Percentiles rank a stretch among this genome's conserved stretches.
These are phyloP conservation scores for Colostygia pectinataria DNA, from an alignment of 2,888 invertebrate species.

Conservation along the genomic window DNA sequence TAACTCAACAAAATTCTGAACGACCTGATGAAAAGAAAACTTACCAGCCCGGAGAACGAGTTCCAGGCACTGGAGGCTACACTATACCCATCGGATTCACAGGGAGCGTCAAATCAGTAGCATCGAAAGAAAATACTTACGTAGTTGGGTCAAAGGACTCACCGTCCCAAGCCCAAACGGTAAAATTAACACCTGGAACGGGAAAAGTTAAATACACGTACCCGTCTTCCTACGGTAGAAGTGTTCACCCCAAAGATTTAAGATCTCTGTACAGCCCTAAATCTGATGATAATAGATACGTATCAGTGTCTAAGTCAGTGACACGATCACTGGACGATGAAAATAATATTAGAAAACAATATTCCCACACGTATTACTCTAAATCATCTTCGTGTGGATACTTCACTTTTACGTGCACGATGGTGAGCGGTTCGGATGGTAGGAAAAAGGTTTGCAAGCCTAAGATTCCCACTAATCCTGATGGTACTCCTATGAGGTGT, in stretches of 20 bases:
- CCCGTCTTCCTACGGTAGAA: constrained; percentile 53
- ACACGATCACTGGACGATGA: constrained; percentile 87
- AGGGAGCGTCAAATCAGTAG: constrained; percentile 86
- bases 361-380: constrained; percentile 91
- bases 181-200: constrained; percentile 77
- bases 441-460: constrained; percentile 92
- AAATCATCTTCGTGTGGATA: constrained; percentile 94
- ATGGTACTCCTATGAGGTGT: constrained; percentile 87
- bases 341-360: constrained; percentile 87
- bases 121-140: constrained; percentile 83
- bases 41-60: constrained; percentile 85
- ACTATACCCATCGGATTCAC: constrained; percentile 87
- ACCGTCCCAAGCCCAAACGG: constrained; percentile 87
- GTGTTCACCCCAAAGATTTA: constrained; percentile 62
- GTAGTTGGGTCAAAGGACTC: constrained; percentile 82
- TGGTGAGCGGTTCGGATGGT: constrained; percentile 89
- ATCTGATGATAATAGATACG: constrained; percentile 85
- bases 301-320: constrained; percentile 91
- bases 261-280: constrained; percentile 60
- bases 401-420: constrained; percentile 92
- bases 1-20: constrained; percentile 83
- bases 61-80: constrained; percentile 87
- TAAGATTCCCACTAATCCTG: constrained; percentile 89
- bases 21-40: constrained; percentile 80
- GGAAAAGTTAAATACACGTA: constrained; percentile 70